Base-by-base conservation (phyloP, 1,140 invertebrate species). In the Limonius californicus region DNA sequence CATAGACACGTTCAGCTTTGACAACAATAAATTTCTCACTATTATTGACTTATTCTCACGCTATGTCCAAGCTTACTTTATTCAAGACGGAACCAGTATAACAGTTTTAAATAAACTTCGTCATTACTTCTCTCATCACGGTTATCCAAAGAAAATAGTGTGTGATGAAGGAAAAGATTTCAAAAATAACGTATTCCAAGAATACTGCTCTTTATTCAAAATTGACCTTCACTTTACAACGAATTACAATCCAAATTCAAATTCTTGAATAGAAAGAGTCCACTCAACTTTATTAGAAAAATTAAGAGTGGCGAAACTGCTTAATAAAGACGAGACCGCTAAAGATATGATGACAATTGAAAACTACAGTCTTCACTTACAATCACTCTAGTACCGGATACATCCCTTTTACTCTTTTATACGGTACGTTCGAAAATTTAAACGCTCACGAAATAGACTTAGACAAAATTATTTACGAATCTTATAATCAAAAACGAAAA, bases 1-100 rank as follows among this genome's bases (percentile, higher is more conserved):
- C 54, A 56, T 72, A n/a, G 68, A 72, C 47, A 58, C 57, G 1
- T 72, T 69, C 57, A 55, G 39, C 30, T 68, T 69, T 23, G 57
- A 64, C 1, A 59, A 65, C 21, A n/a, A 23, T 8, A 64, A 62
- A 57, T 72, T 70, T 15, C 39, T 68, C 11, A 72, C 68, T 14
- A 67, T 72, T 9, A 61, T 71, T 16, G 69, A 72, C 21, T 50
- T 57, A 4, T 57, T 57, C 23, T 61, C 50, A 7, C 20, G 35
- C 2, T 39, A 43, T 42, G 14, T 11, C 1, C 55, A 62, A 62
- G 59, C 59, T 16, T 61, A 61, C 27, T 54, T 47, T 15, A 39
- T 62, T 12, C 18, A 62, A 43, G 54, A 62, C 21, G 6, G 4
- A 1, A 60, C 57, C 9, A 42, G 23, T 1, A 27, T 66, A 12